Percentiles rank a stretch among this genome's conserved stretches.
Evolutionary conservation across 2,113 vertebrate species (phyloP).

Genomic region (Bos javanicus): DNA sequence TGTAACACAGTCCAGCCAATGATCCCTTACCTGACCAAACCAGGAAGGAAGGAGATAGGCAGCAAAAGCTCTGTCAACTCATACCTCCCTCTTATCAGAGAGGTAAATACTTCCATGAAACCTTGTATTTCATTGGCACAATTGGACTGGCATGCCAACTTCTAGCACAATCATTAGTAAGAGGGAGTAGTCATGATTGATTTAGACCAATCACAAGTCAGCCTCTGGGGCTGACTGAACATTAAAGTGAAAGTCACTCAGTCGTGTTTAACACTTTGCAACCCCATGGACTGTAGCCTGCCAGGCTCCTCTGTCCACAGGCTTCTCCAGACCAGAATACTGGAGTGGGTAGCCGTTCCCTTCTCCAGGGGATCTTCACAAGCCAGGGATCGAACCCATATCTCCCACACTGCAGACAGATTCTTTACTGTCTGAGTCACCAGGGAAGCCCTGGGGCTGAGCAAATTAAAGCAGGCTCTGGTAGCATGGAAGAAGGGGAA

Average conservation of each 20-base stretch:
- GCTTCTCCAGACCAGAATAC: too few relatives aligned
- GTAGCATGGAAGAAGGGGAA: not conserved
- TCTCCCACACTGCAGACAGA: too few relatives aligned
- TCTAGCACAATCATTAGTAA: not conserved
- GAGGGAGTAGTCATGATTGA: not conserved
- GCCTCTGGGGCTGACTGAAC: not conserved
- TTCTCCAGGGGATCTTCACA: too few relatives aligned
- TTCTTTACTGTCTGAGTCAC: too few relatives aligned
- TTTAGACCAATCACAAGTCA: not conserved
- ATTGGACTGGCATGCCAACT: not conserved
- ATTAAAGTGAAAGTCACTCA: not conserved
- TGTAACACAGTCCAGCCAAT: not conserved
- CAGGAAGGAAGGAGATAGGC: not conserved
- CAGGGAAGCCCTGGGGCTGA: not conserved
- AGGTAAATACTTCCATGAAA: not conserved
- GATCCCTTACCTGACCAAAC: not conserved
- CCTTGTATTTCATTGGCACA: not conserved
- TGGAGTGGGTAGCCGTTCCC: too few relatives aligned
- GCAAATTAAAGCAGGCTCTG: not conserved
- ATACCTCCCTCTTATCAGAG: not conserved
- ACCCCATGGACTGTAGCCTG: not conserved
- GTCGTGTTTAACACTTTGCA: not conserved
- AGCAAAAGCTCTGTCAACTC: not conserved
- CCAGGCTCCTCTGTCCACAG: not conserved
- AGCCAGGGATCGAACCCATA: too few relatives aligned